Conservation (phyloP, 2,888 invertebrate species). For the Drosophila helvetica region DNA sequence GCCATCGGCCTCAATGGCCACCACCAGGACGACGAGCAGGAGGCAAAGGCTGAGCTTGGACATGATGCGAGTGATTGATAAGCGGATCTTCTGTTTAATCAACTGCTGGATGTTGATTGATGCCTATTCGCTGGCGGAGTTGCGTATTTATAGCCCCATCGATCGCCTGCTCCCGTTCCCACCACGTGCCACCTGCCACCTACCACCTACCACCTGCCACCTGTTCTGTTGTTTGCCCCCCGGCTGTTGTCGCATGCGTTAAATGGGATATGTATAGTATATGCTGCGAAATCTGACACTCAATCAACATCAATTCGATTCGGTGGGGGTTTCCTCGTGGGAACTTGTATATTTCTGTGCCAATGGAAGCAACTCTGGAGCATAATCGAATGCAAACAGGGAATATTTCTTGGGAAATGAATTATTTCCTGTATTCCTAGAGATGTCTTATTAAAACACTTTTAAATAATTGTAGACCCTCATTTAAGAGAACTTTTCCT, state of each 20-base stretch:
- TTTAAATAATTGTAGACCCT: no score
- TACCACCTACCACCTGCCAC: not conserved
- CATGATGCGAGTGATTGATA: constrained; percentile 24
- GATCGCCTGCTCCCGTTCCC: not conserved
- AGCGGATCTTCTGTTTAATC: not conserved
- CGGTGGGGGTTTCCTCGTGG: not conserved
- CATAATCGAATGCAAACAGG: no score
- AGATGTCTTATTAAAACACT: no score
- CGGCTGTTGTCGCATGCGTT: not conserved
- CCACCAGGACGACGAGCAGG: constrained; percentile 51
- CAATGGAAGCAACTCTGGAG: no score
- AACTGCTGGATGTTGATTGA: constrained; percentile 25
- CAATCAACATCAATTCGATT: not conserved
- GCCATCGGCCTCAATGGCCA: constrained; percentile 31
- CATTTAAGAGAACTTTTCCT: no score
- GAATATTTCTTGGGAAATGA: no score
- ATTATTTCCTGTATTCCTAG: no score
- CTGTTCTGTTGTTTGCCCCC: constrained; percentile 10
- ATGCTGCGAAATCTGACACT: not conserved
- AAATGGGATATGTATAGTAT: not conserved
- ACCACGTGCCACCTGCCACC: no score
- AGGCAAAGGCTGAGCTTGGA: constrained; percentile 55
- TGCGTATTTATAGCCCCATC: constrained; percentile 1
- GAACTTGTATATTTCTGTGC: no score
- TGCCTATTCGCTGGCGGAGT: not conserved